Percentiles rank a stretch among this genome's conserved stretches.
Evolutionary conservation across 2,888 invertebrate species (phyloP).

Genomic region (Conomelus anceps): DNA sequence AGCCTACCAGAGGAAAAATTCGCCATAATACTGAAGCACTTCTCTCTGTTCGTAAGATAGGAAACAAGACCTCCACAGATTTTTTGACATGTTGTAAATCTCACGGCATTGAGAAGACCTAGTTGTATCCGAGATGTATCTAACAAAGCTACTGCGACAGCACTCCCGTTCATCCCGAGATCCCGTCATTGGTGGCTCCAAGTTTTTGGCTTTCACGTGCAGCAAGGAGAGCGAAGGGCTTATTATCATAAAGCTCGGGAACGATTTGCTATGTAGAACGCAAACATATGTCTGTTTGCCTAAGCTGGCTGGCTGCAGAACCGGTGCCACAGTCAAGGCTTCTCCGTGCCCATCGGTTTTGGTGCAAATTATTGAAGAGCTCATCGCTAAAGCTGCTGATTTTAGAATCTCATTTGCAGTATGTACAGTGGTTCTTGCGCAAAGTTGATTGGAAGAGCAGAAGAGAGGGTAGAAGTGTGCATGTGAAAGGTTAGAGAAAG

Average conservation of each 20-base stretch:
- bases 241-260: background rate
- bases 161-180: background rate
- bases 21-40: too few relatives aligned
- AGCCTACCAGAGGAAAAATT: too few relatives aligned
- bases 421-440: background rate
- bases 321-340: too few relatives aligned
- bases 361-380: background rate
- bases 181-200: background rate
- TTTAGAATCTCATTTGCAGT: background rate
- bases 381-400: background rate
- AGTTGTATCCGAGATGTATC: background rate
- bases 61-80: background rate
- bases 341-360: background rate
- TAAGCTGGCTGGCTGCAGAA: background rate
- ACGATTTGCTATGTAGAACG: background rate
- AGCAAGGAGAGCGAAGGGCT: background rate
- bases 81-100: background rate
- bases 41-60: background rate
- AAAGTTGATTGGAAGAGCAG: background rate
- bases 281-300: background rate
- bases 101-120: background rate
- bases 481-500: background rate
- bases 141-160: background rate
- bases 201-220: background rate
- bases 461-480: background rate